A percentile compares a stretch with the other conserved stretches of the same genome.
These are phyloP conservation scores for Danio tinwini DNA, from an alignment of 2,797 vertebrate genomes.

Conservation along the genomic window DNA sequence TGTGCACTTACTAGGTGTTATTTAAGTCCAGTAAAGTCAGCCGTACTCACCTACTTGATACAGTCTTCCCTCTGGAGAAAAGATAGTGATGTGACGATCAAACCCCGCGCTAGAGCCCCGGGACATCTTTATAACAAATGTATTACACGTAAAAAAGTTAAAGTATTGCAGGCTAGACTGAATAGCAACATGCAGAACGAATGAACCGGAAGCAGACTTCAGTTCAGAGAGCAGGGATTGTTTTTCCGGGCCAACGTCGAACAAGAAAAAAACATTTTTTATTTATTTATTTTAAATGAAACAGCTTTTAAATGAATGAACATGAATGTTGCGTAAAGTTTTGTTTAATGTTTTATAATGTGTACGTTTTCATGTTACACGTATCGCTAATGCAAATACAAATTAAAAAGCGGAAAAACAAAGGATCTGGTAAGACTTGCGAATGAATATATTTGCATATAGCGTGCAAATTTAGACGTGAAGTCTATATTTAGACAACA, in stretches of 20 bases:
- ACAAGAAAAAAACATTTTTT: background rate
- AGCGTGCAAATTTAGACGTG: too few species aligned
- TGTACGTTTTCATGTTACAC: background rate
- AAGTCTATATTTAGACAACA: too few species aligned
- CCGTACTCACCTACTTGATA: slow-evolving; percentile 94
- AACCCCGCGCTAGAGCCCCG: slow-evolving; percentile 94
- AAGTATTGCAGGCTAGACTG: background rate
- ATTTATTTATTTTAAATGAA: background rate
- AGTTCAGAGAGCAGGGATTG: background rate
- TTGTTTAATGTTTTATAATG: background rate
- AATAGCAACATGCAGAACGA: slow-evolving; percentile 22
- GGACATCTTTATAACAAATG: slow-evolving; percentile 77
- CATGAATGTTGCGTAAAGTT: too few species aligned
- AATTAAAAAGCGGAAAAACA: background rate
- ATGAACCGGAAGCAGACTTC: slow-evolving; percentile 31
- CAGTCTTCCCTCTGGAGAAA: slow-evolving; percentile 93
- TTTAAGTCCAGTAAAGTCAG: slow-evolving; percentile 11
- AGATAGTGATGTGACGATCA: slow-evolving; percentile 95
- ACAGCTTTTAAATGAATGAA: background rate
- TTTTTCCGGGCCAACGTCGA: slow-evolving; percentile 24
- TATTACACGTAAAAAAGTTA: background rate
- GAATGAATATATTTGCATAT: too few species aligned
- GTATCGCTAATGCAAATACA: background rate
- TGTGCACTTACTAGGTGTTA: slow-evolving; percentile 70
- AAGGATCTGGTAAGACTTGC: background rate